These are phyloP conservation scores for cat (Felis catus) DNA, from an alignment of 2,113 vertebrate genomes.

Conservation along the genomic window F.catus_Fca126_mat1.0 CM031416.1:123939001-123939500, in stretches of 20 bases:
- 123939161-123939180: background rate
- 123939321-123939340: slow-evolving; percentile 9
- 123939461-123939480: background rate
- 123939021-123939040: background rate
- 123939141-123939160: background rate
- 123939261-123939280: background rate
- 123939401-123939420: background rate
- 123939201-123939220: background rate
- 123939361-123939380: background rate
- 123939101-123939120: background rate
- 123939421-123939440: background rate
- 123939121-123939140: background rate
- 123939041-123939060: background rate
- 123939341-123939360: background rate
- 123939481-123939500: background rate
- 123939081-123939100: background rate
- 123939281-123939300: background rate
- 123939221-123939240: background rate
- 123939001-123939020: background rate
- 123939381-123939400: background rate
- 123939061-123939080: background rate
- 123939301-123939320: slow-evolving; percentile 32
- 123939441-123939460: background rate
- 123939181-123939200: background rate
- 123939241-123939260: background rate